Evolutionary conservation across 2,888 invertebrate species (phyloP).

Genomic region (Drosophila testacea): DNA sequence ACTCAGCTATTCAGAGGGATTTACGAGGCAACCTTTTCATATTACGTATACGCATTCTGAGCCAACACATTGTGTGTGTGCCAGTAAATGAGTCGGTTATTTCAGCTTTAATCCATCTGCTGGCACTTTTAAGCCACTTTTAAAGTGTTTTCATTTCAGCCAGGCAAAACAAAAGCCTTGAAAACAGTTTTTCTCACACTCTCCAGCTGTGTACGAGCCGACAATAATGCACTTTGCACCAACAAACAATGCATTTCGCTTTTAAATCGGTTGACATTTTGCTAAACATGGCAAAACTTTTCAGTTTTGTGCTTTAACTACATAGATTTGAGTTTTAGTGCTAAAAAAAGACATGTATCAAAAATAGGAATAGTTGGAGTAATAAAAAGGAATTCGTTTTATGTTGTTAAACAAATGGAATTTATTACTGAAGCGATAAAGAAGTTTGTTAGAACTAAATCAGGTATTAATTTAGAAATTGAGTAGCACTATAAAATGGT

Average conservation of each 20-base stretch:
- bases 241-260: constrained; percentile 24
- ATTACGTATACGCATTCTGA: constrained; percentile 27
- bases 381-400: not conserved
- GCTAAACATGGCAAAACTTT: constrained; percentile 15
- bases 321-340: constrained; percentile 5
- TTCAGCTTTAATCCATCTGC: constrained; percentile 20
- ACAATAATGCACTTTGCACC: constrained; percentile 47
- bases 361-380: not conserved
- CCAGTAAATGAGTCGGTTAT: constrained; percentile 29
- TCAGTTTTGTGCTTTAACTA: not conserved
- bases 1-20: constrained; percentile 25
- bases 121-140: constrained; percentile 34
- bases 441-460: not conserved
- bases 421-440: not conserved
- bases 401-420: not conserved
- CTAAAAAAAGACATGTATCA: not conserved
- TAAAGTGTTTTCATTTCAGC: constrained; percentile 20
- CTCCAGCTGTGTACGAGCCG: not conserved
- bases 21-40: constrained; percentile 45
- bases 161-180: constrained; percentile 23
- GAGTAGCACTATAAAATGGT: not conserved
- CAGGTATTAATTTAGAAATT: not conserved
- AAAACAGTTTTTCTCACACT: constrained; percentile 11
- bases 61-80: constrained; percentile 13
- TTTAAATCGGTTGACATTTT: constrained; percentile 20